Evolutionary conservation across 2,797 vertebrate genomes (phyloP).

Genomic region (Gobio occitaniae): DNA sequence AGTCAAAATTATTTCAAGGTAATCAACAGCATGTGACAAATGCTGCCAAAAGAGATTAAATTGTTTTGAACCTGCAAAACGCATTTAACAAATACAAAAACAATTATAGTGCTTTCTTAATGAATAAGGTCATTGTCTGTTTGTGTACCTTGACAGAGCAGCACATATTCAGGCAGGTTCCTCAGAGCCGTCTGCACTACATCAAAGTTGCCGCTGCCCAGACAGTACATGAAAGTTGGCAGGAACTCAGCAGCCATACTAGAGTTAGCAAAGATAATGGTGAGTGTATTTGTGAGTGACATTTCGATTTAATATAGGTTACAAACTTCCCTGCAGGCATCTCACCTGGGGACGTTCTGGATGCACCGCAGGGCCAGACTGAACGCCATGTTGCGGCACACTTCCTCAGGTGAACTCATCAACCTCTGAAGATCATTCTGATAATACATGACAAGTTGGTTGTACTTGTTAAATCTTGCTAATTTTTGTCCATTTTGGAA

Average conservation of each 20-base stretch:
- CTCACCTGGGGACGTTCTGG: conserved; percentile 93
- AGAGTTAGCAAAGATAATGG: conserved; percentile 41
- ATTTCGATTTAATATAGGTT: conserved; percentile 1
- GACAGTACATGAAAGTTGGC: conserved; percentile 97
- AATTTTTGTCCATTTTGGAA: background rate
- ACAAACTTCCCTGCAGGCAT: background rate
- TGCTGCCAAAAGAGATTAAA: too few species aligned
- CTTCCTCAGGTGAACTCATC: conserved; percentile 92
- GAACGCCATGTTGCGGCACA: conserved; percentile 94
- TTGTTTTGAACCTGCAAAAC: background rate
- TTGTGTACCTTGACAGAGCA: conserved; percentile 93
- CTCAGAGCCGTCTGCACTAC: conserved; percentile 94
- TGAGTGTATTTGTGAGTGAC: conserved; percentile 9
- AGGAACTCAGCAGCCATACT: conserved; percentile 94
- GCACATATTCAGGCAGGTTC: conserved; percentile 94
- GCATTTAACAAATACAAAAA: background rate
- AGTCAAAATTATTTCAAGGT: background rate
- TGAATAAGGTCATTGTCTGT: background rate
- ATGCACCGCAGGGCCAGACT: conserved; percentile 92
- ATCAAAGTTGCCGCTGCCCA: conserved; percentile 94
- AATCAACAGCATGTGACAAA: background rate
- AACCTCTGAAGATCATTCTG: conserved; percentile 95
- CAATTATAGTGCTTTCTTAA: background rate
- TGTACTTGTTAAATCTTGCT: conserved; percentile 28
- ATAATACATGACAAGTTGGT: conserved; percentile 7